These are phyloP conservation scores for Anneissia japonica DNA, from an alignment of 35 echinoderm and acorn worm species.

Conservation along the genomic window DNA sequence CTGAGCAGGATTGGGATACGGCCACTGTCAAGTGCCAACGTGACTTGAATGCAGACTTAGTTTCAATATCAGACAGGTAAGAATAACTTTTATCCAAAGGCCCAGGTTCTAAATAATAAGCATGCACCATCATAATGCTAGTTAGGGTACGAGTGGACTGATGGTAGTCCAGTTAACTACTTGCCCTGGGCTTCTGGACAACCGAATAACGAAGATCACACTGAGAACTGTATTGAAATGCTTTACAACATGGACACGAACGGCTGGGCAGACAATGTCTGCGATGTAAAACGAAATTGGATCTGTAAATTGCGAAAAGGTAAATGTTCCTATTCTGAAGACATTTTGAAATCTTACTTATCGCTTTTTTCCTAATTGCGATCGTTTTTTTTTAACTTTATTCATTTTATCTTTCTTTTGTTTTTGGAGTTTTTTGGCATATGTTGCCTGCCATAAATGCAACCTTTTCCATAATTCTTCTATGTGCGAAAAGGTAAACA, in stretches of 20 bases:
- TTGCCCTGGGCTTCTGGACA: constrained; percentile 52
- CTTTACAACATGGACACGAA: constrained; percentile 2
- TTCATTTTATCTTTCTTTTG: too few relatives aligned
- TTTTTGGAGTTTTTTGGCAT: too few relatives aligned
- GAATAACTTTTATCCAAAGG: neutral
- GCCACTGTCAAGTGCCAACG: neutral
- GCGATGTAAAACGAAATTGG: constrained; percentile 44
- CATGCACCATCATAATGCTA: too few relatives aligned
- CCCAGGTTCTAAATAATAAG: too few relatives aligned
- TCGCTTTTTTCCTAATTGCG: too few relatives aligned
- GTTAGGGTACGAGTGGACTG: constrained; percentile 1
- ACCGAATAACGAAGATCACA: constrained; percentile 44
- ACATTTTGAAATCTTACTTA: too few relatives aligned
- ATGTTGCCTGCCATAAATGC: too few relatives aligned
- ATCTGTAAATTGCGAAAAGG: constrained; percentile 54
- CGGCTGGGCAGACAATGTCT: constrained; percentile 51
- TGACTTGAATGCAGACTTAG: neutral
- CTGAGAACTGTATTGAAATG: constrained; percentile 34
- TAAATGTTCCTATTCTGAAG: too few relatives aligned
- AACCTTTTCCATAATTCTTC: too few relatives aligned
- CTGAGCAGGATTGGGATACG: neutral
- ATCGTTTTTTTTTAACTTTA: too few relatives aligned
- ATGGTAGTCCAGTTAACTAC: constrained; percentile 41
- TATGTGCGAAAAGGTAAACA: too few relatives aligned
- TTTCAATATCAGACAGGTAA: neutral